Evolutionary conservation across 2,888 invertebrate species (phyloP).

Genomic region (Plagodis pulveraria): DNA sequence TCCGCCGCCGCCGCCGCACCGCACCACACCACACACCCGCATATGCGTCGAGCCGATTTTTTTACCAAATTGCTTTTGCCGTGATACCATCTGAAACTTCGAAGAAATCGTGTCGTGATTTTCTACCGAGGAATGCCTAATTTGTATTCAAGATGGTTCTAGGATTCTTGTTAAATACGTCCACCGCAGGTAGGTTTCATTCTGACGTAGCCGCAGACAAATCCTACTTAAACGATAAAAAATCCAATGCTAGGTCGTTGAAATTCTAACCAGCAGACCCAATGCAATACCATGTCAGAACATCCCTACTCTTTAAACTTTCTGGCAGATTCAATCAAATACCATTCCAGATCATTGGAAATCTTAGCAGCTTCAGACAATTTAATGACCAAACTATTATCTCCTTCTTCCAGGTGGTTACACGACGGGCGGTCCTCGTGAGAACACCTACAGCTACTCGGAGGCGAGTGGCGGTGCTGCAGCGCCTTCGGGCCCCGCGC

Average conservation of each 20-base stretch:
- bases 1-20: conserved; percentile 60
- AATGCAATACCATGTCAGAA: no score
- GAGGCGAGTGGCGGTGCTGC: conserved; percentile 64
- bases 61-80: conserved; percentile 49
- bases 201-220: no score
- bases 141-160: neutral
- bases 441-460: conserved; percentile 79
- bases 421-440: conserved; percentile 83
- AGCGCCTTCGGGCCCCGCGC: conserved; percentile 61
- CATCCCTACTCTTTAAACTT: no score
- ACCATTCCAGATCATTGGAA: no score
- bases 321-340: no score
- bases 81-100: conserved; percentile 38
- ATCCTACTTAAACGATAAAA: no score
- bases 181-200: no score
- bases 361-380: neutral
- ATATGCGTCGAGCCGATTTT: conserved; percentile 55
- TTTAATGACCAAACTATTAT: neutral
- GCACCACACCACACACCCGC: conserved; percentile 48
- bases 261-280: no score
- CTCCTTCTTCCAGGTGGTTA: conserved; percentile 76
- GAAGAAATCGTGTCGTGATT: conserved; percentile 10
- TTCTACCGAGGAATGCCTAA: neutral
- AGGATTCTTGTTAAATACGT: no score
- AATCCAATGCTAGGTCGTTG: no score